Base-by-base conservation (phyloP, 2,888 invertebrate species). In the Schizotus pectinicornis region DNA sequence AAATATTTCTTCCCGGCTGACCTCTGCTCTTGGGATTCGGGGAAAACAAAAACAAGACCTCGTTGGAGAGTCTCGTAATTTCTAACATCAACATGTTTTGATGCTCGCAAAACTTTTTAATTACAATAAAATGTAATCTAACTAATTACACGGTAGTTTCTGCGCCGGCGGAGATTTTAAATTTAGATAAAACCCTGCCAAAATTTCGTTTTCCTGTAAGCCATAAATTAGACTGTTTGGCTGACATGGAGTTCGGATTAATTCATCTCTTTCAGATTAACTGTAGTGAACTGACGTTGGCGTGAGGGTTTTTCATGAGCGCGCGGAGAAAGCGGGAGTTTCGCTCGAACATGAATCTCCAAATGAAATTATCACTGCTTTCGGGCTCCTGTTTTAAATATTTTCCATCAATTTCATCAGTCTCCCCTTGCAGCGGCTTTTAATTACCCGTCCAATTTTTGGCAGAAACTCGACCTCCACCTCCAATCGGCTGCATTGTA, bases 161-260 rank as follows among this genome's bases (percentile, higher is more conserved):
- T 67, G 69, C 67, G 72, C 72, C 73, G 72, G 70, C 74, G 62
- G 74, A 77, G 79, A 79, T 79, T 80, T 79, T 78, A 80, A 79
- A 80, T 79, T 79, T 78, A 79, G 80, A 80, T 79, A 80, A 78
- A 78, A 77, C 77, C 74, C 74, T 79, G 79, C 79, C 80, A 80
- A 79, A 79, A 78, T 79, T 78, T 78, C 77, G 77, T 77, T 77
- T 74, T 77, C 77, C 77, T 74, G 67, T 63, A 67, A 67, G 71
- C 76, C 67, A 77, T 79, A 79, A 79, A 79, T 79, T 77, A 78
- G 70, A 53, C 65, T 67, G 75, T 76, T 77, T 71, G 74, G 76
- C 77, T 77, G 78, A 79, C 79, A 75, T 74, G 73, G 74, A 77
- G 76, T 78, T 75, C 71, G 78, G 79, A 79, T 80, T 79, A 80